Conservation (phyloP, 2,113 vertebrate genomes). For the Spilogale gracilis region DNA sequence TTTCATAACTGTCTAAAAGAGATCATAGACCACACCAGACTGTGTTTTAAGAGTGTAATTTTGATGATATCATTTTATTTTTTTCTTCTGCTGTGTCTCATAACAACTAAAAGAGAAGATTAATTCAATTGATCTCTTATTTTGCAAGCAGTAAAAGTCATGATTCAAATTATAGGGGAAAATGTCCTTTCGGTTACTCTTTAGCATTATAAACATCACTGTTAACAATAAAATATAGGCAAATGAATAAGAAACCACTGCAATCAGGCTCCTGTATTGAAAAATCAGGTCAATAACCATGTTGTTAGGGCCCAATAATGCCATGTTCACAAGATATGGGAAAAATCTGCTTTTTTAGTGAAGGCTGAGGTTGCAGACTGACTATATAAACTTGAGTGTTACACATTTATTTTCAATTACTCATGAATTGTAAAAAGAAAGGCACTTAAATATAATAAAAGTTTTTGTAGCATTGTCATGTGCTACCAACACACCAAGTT, state of each 20-base stretch:
- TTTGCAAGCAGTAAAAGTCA: not conserved
- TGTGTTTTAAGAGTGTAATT: not conserved
- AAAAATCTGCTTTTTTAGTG: not conserved
- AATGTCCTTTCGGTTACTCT: not conserved
- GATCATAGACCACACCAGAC: not conserved
- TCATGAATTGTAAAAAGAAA: slow-evolving; percentile 5
- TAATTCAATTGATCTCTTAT: not conserved
- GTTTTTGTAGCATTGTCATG: not conserved
- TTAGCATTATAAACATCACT: not conserved
- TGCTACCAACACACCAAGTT: not conserved
- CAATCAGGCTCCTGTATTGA: not conserved
- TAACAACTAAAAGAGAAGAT: not conserved
- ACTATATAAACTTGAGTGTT: not conserved
- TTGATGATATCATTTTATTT: not conserved
- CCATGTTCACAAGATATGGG: not conserved
- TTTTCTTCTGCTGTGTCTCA: not conserved
- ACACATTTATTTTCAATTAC: not conserved
- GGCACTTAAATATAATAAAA: not conserved
- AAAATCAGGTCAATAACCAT: not conserved
- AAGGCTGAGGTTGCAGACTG: not conserved
- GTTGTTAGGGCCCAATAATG: not conserved
- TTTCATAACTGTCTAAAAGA: not conserved
- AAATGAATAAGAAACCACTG: not conserved
- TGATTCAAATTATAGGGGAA: not conserved
- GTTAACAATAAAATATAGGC: not conserved